phyloP scores from a whole-genome alignment of 2,113 vertebrate species.

The Trogon melanurus region DNA sequence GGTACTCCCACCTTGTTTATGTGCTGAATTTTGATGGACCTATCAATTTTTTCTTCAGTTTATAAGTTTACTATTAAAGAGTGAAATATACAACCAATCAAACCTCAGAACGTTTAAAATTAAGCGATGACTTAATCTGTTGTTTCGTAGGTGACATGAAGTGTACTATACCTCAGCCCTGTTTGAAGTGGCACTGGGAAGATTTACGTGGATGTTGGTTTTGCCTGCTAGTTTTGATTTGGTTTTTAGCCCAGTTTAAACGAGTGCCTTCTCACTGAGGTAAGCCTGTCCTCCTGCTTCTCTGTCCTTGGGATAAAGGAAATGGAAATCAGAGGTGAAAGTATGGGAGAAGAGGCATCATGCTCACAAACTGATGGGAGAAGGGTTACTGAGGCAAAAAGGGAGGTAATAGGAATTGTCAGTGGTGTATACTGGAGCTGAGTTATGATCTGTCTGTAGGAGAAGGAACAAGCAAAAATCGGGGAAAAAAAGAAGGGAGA shows the following conservation, averaged over 20 bases:
- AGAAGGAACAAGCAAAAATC: neutral
- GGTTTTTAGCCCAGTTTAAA: neutral
- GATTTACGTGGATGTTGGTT: accelerated
- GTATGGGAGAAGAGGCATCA: neutral
- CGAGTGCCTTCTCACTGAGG: neutral
- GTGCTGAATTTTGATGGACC: neutral
- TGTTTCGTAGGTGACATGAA: neutral
- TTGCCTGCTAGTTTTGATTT: neutral
- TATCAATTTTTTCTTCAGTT: neutral
- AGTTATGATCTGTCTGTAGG: neutral
- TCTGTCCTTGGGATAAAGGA: neutral
- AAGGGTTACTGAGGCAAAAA: neutral
- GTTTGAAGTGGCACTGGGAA: neutral
- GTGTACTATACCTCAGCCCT: neutral
- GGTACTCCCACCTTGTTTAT: neutral
- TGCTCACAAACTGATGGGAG: neutral
- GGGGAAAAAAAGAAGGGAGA: neutral
- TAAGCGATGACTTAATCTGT: neutral
- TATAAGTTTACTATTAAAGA: neutral
- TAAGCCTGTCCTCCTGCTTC: neutral
- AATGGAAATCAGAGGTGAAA: neutral
- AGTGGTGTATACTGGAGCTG: neutral
- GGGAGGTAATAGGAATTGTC: neutral
- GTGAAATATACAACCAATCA: neutral
- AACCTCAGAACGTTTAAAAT: neutral